A percentile compares a stretch with the other conserved stretches of the same genome.
Conservation (phyloP, 1,140 invertebrate species). For the Drosophila sucinea region DNA sequence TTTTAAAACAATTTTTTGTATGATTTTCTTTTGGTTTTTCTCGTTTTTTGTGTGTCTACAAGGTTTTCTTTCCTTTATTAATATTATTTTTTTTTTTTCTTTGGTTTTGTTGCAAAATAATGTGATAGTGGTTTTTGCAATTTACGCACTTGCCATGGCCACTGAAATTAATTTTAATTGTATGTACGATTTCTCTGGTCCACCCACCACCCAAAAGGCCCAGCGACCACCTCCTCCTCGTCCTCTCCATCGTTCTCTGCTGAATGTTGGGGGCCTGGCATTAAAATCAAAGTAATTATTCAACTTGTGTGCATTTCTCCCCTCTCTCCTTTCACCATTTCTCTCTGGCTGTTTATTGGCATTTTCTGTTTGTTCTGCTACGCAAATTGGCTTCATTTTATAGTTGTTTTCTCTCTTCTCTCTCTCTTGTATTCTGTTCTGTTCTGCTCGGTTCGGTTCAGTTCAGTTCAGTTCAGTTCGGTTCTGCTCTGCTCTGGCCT, state of each 20-base stretch:
- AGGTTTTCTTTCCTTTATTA: slow-evolving; percentile 21
- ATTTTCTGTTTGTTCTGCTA: slow-evolving; percentile 31
- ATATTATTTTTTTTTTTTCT: slow-evolving; percentile 46
- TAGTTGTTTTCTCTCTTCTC: slow-evolving; percentile 37
- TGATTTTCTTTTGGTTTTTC: slow-evolving; percentile 51
- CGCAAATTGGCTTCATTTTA: slow-evolving; percentile 76
- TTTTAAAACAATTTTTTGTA: slow-evolving; percentile 27
- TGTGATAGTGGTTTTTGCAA: slow-evolving; percentile 79
- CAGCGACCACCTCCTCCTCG: slow-evolving; percentile 7
- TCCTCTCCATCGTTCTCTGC: neutral
- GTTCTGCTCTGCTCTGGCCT: no score
- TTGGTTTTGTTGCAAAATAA: slow-evolving; percentile 53
- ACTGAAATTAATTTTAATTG: slow-evolving; percentile 79
- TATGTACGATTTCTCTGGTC: slow-evolving; percentile 37
- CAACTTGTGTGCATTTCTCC: slow-evolving; percentile 59
- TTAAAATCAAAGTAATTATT: slow-evolving; percentile 81
- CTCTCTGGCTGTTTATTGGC: slow-evolving; percentile 14
- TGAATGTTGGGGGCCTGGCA: slow-evolving; percentile 36
- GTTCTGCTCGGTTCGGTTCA: no score
- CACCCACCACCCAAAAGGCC: neutral
- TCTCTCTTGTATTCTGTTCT: no score
- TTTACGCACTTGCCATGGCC: slow-evolving; percentile 72
- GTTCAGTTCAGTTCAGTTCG: no score
- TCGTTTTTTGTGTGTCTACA: slow-evolving; percentile 9
- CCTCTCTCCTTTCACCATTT: slow-evolving; percentile 6